Evolutionary conservation across 64 coral and sea anemone species (phyloP), one percentile per base, ranked within the genome.

Genomic region (Cladopsammia gracilis): DNA sequence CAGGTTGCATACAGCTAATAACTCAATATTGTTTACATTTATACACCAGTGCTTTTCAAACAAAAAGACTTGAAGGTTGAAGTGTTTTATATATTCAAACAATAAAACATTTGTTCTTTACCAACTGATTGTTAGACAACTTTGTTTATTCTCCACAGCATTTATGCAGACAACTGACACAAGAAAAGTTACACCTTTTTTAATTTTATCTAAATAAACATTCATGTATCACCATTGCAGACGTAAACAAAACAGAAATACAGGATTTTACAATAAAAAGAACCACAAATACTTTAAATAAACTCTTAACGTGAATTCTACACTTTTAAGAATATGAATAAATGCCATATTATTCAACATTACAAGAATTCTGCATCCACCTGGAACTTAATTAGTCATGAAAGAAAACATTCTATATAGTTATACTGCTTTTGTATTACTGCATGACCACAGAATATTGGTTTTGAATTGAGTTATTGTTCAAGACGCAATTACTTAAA

Each of bases 401-500:
- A 18, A 50, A n/a, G 3, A 50, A 22, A 66, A 50, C 11, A 66
- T 25, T 19, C 10, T 19, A 66, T 25, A 4, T 10, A 56, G 53
- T 7, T 68, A 49, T 67, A 68, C 10, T 44, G 15, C 24, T 64
- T 10, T 25, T 82, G 26, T n/a, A 49, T 66, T 7, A 50, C 4
- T 66, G 46, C 60, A 84, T 67, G 44, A 67, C 45, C n/a, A 84
- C 42, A 67, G 44, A 68, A 46, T 51, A 23, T 67, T 51, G 19
- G 43, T 20, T 50, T 22, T 67, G 9, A 1, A 46, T 11, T 12
- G 10, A 10, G 18, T 22, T 4, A 82, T 84, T 68, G 80, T 68
- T 48, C 20, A 84, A 16, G 19, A 84, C 58, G 48, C 58, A 66
- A 50, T 67, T 10, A 50, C 46, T 50, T 49, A 84, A 84, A 67